Evolutionary conservation across 2,888 invertebrate genomes (phyloP).

Genomic region (Brachylomia viminalis): DNA sequence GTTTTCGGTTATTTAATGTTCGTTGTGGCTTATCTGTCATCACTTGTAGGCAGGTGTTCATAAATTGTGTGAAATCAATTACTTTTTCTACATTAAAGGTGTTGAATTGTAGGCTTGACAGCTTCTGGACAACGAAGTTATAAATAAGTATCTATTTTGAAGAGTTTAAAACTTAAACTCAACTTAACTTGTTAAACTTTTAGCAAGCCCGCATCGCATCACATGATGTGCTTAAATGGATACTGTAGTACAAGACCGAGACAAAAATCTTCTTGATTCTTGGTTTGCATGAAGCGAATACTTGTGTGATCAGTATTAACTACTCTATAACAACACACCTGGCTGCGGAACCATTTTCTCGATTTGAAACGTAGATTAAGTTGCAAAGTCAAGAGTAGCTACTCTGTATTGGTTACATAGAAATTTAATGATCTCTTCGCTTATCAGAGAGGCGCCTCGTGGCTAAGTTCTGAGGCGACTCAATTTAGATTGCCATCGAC

Average conservation of each 20-base stretch:
- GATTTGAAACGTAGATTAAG: neutral
- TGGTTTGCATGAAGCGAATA: neutral
- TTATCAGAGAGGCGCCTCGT: neutral
- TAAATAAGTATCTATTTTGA: neutral
- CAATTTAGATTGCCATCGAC: neutral
- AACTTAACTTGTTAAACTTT: too few species aligned
- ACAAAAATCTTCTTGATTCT: neutral
- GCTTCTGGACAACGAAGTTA: neutral
- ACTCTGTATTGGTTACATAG: neutral
- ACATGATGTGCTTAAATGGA: neutral
- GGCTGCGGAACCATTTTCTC: too few species aligned
- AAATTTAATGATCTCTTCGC: neutral
- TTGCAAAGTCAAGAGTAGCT: neutral
- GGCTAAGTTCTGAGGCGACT: neutral
- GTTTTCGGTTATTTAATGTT: constrained; percentile 51
- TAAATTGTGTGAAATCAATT: neutral
- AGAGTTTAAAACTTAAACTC: neutral
- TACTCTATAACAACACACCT: neutral
- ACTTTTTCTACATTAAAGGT: neutral
- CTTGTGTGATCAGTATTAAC: neutral
- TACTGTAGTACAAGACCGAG: neutral
- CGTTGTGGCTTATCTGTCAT: constrained; percentile 25
- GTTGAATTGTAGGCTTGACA: neutral
- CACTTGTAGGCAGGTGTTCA: constrained; percentile 8
- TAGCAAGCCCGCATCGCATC: neutral